Base-by-base conservation (phyloP, 2,888 invertebrate genomes). In the Pristionchus maxplancki region DNA sequence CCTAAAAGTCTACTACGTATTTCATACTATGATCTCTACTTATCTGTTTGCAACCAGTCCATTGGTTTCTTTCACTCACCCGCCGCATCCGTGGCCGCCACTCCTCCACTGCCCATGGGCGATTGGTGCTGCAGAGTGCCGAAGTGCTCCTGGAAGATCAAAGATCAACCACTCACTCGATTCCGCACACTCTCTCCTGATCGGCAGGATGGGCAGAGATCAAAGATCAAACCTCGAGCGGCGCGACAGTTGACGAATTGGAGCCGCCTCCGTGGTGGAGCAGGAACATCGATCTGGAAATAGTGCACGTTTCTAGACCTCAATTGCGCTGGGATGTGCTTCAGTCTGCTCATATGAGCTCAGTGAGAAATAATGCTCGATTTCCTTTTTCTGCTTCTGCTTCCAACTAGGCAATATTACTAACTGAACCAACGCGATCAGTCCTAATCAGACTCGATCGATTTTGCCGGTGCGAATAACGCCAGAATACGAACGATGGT, bases 211-310 rank as follows among this genome's bases (percentile, higher is more conserved):
- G 53, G 15, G 13, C 53, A 53, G 17, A 53, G 53, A 17, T 53
- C 53, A 20, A 53, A 53, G 20, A 53, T 53, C 53, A 53, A 53
- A 53, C 53, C 88, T 91, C 91, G 28, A 92, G 87, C n/a, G 92
- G 92, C 48, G 90, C 92, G 17, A 92, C 91, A 17, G 92, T 92
- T 15, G 91, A 91, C 37, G 90, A 91, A 28, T 91, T 91, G 9
- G 91, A 91, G n/a, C 91, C 89, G 58, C 91, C 90, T 13, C 90
- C 90, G 78, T 92, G 93, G 86, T 94, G 93, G 24, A 94, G 90
- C 83, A 94, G 90, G 91, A 93, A 93, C 53, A 93, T 93, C 17
- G 93, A 94, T 74, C 93, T 93, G 89, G 28, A 44, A 78, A 28
- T 13, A 9, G 24, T 6, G 15, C 8, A 37, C 31, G 15, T 20